phyloP scores from a whole-genome alignment of 2,797 vertebrate genomes.

The Schizothorax lantsangensis region DNA sequence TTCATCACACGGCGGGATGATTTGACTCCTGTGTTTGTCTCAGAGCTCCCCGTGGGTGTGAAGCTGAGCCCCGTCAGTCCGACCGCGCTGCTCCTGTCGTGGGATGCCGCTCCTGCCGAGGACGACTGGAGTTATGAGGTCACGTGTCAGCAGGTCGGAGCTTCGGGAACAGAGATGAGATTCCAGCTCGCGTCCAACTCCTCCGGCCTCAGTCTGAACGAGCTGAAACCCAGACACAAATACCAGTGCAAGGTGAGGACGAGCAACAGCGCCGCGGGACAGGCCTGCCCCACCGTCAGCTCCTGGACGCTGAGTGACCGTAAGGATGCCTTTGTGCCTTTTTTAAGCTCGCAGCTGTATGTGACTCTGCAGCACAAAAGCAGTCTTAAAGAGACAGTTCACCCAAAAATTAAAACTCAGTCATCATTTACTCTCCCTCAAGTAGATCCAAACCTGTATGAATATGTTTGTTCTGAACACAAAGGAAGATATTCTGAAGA shows the following conservation, averaged over 20 bases:
- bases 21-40: neutral
- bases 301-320: conserved; percentile 88
- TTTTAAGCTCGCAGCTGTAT: neutral
- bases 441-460: no score
- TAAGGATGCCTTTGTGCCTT: conserved; percentile 57
- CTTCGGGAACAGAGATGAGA: conserved; percentile 63
- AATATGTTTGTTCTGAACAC: no score
- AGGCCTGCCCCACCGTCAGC: conserved; percentile 79
- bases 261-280: conserved; percentile 77
- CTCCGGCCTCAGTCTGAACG: conserved; percentile 73
- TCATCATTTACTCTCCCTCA: no score
- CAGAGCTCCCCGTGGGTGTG: conserved; percentile 82
- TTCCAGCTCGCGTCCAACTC: conserved; percentile 76
- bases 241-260: conserved; percentile 82
- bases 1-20: neutral
- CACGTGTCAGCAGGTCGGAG: conserved; percentile 72
- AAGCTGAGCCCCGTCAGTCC: conserved; percentile 79
- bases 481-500: no score
- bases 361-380: no score
- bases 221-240: conserved; percentile 80
- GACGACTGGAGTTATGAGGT: conserved; percentile 81
- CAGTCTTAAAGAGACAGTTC: no score
- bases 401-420: no score
- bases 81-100: conserved; percentile 81
- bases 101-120: conserved; percentile 77